Base-by-base conservation (phyloP, 2,113 vertebrate species). In the Muscicapa adusta region DNA sequence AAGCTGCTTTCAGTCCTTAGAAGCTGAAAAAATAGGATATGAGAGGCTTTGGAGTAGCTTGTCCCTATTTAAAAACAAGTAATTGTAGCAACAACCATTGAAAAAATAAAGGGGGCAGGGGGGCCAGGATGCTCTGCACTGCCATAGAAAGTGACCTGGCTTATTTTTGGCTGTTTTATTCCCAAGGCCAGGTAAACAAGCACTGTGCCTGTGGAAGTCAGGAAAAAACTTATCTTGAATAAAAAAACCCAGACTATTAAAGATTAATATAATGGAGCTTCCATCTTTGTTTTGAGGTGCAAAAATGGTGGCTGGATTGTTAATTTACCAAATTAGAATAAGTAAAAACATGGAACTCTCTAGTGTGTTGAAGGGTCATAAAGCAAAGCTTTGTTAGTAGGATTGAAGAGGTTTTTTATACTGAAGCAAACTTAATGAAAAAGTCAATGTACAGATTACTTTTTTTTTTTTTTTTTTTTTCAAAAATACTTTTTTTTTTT, bases 381-480 rank as follows among this genome's bases (percentile, higher is more conserved):
- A 70, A 88, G 36, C 60, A 76, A 88, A 94, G 68, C 51, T 93
- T 95, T 88, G 81, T 85, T 89, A 77, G 51, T 86, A 89, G 79
- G 79, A 88, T 77, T 84, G 68, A 83, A 91, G 85, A 84, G 51
- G 23, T 20, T 88, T 90, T 96, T 97, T 91, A 83, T 97, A 83
- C 91, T 93, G 95, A 91, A 93, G 96, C 93, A 96, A 88, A 96
- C 84, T 91, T 95, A 82, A 95, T 94, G 93, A 78, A 94, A 94
- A 96, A 85, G 38, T 85, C 65, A 67, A 81, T 87, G 88, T 96
- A 78, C 62, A 84, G 83, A 78, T 91, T 93, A 83, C 31, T 57
- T 73, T 78, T 75, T 43, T 79, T 77, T 53, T 75, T 43, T 79
- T 77, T 53, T 75, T 78, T 75, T 51, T 91, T 92, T 91, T 82